Conservation (phyloP, 2,113 vertebrate genomes). For the Chroicocephalus ridibundus region DNA sequence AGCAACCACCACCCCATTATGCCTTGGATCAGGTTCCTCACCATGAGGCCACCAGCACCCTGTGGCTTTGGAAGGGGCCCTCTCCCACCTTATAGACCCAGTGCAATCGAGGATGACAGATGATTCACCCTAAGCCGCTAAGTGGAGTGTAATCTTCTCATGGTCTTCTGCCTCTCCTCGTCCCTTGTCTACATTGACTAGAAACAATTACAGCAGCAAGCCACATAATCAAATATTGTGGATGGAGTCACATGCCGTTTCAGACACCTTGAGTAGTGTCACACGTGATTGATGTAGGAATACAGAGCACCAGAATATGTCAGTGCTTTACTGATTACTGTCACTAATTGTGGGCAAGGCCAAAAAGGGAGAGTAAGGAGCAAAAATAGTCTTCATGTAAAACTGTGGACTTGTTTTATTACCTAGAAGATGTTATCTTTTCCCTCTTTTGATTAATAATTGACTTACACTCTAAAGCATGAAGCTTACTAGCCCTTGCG, state of each 20-base stretch:
- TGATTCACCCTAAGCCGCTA: not conserved
- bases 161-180: not conserved
- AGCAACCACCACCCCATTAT: not conserved
- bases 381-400: not conserved
- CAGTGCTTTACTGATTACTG: not conserved
- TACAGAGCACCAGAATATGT: not conserved
- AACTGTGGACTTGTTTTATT: not conserved
- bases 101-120: not conserved
- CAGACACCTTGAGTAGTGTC: not conserved
- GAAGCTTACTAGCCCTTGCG: not conserved
- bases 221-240: not conserved
- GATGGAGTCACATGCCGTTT: not conserved
- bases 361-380: not conserved
- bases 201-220: not conserved
- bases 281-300: not conserved
- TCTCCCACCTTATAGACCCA: not conserved
- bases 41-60: accelerated
- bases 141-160: not conserved
- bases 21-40: not conserved
- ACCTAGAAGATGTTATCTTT: not conserved
- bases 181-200: not conserved
- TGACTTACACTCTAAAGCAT: not conserved
- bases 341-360: not conserved
- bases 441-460: not conserved
- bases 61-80: accelerated